Conservation (phyloP, 2,797 vertebrate species). For the Okamejei kenojei region DNA sequence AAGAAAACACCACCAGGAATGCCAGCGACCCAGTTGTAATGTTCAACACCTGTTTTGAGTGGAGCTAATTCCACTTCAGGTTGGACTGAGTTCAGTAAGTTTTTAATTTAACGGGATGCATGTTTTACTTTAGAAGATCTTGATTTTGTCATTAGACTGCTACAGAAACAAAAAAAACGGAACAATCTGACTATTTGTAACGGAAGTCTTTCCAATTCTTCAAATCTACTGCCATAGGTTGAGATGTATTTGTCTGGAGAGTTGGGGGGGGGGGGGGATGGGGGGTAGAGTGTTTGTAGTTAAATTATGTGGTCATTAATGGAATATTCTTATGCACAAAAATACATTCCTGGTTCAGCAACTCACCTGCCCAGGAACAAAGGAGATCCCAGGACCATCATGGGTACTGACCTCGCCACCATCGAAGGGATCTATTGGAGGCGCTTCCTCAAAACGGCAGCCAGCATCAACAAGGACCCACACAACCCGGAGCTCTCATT, state of each 20-base stretch:
- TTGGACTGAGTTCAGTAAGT: background rate
- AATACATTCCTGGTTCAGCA: background rate
- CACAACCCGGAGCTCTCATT: no score
- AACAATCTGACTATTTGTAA: background rate
- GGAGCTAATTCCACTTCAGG: background rate
- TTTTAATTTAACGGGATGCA: background rate
- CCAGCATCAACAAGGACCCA: no score
- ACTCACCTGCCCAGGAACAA: no score
- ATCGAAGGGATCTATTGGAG: no score
- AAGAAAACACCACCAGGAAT: background rate
- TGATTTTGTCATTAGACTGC: background rate
- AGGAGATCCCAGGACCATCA: no score
- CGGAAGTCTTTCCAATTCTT: background rate
- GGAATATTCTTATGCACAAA: background rate
- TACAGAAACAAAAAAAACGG: background rate
- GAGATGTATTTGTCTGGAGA: background rate
- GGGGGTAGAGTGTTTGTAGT: background rate
- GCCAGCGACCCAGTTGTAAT: background rate
- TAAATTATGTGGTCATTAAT: constrained; percentile 5
- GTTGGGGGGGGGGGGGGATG: background rate
- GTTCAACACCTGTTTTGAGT: constrained; percentile 12
- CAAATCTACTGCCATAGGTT: background rate
- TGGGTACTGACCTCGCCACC: no score
- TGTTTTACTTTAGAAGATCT: background rate
- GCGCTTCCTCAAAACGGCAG: no score